These are phyloP conservation scores for Holacanthella duospinosa DNA, from an alignment of 2,888 invertebrate genomes.

Conservation along the genomic window DNA sequence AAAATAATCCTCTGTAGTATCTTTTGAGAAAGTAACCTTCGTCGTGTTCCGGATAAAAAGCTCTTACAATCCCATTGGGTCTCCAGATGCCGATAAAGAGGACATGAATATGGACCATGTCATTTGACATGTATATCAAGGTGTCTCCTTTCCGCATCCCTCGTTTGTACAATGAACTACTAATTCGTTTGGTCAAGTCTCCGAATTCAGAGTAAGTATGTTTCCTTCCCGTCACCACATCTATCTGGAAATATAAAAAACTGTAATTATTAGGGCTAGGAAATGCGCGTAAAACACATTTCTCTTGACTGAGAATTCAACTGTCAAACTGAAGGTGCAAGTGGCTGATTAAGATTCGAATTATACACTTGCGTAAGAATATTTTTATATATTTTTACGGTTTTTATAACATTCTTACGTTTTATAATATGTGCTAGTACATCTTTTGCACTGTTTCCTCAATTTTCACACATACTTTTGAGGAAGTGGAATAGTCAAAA, in stretches of 20 bases:
- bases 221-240: conserved; percentile 50
- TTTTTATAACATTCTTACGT: too few species aligned
- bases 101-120: conserved; percentile 27
- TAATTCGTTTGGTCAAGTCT: conserved; percentile 21
- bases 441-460: too few species aligned
- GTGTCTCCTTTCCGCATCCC: conserved; percentile 31
- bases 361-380: too few species aligned
- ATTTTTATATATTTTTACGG: too few species aligned
- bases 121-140: conserved; percentile 30
- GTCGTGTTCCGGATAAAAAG: conserved; percentile 31
- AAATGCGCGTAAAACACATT: too few species aligned
- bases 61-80: conserved; percentile 29
- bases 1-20: conserved; percentile 1
- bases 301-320: too few species aligned
- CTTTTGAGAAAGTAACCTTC: conserved; percentile 17
- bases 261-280: background rate
- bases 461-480: too few species aligned
- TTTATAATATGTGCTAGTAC: too few species aligned
- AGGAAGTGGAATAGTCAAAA: too few species aligned
- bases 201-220: conserved; percentile 48
- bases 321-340: too few species aligned
- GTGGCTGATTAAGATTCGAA: too few species aligned
- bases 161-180: conserved; percentile 28
- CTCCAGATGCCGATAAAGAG: conserved; percentile 32
- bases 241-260: conserved; percentile 51